Evolutionary conservation across 1,140 invertebrate species (phyloP).

Genomic region (Hestina assimilis): DNA sequence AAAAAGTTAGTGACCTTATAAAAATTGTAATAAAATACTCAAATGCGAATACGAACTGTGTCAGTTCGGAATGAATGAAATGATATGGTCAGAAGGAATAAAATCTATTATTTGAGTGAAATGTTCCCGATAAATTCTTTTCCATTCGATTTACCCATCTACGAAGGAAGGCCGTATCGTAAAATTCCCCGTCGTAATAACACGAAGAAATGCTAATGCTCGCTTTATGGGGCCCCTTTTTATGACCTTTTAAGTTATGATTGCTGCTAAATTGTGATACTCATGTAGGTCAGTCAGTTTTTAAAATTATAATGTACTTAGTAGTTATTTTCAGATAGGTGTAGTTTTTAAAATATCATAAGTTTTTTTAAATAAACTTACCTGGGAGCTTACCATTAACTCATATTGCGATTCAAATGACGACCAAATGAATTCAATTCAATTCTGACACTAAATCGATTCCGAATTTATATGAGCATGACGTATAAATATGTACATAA

Average conservation of each 20-base stretch:
- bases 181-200: slow-evolving; percentile 45
- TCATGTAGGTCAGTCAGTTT: slow-evolving; percentile 7
- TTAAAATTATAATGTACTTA: slow-evolving; percentile 26
- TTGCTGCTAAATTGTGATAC: slow-evolving; percentile 34
- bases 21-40: neutral
- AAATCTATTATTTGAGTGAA: slow-evolving; percentile 19
- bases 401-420: no score
- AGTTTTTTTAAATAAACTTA: no score
- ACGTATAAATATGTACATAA: no score
- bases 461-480: no score
- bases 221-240: slow-evolving; percentile 58
- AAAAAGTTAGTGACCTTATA: neutral
- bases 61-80: slow-evolving; percentile 9
- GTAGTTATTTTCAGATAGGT: no score
- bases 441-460: no score
- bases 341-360: no score
- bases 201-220: slow-evolving; percentile 55
- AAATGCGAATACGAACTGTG: no score
- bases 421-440: no score
- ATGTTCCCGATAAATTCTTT: slow-evolving; percentile 25
- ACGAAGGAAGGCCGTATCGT: slow-evolving; percentile 25
- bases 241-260: slow-evolving; percentile 59
- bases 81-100: slow-evolving; percentile 14
- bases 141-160: slow-evolving; percentile 22
- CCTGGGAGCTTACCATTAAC: no score